Evolutionary conservation across 2,113 vertebrate genomes (phyloP).

Genomic region (Zosterops hypoxanthus): DNA sequence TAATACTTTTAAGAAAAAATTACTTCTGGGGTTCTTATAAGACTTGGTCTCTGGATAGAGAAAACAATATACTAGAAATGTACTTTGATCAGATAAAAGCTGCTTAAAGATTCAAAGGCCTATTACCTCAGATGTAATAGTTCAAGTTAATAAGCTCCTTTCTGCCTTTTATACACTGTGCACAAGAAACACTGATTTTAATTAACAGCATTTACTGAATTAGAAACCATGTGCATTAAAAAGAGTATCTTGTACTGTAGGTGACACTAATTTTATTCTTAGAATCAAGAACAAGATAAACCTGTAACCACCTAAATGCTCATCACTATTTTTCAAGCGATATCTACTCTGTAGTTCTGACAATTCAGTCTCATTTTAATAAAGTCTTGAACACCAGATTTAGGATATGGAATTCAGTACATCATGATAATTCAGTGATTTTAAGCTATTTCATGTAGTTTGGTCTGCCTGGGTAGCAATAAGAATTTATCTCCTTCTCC

Average conservation of each 20-base stretch:
- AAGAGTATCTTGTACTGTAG: neutral
- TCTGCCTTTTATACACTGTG: neutral
- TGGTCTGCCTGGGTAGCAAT: neutral
- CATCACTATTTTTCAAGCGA: neutral
- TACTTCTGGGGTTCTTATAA: neutral
- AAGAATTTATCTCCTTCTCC: neutral
- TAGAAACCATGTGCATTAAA: neutral
- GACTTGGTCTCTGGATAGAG: neutral
- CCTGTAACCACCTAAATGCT: neutral
- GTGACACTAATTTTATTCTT: neutral
- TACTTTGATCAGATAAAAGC: neutral
- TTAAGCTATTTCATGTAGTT: neutral
- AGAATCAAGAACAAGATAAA: neutral
- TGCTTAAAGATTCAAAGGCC: neutral
- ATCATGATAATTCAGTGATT: neutral
- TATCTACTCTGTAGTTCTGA: neutral
- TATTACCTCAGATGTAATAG: neutral
- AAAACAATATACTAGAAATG: neutral
- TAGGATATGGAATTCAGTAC: neutral
- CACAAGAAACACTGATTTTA: neutral
- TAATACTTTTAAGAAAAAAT: neutral
- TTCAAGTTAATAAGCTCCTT: neutral
- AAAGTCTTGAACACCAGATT: neutral
- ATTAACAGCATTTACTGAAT: neutral
- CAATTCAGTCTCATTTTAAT: neutral